Evolutionary conservation across 2,797 vertebrate species (phyloP), one percentile per base, ranked within the genome.

Genomic region (Acanthopagrus latus): DNA sequence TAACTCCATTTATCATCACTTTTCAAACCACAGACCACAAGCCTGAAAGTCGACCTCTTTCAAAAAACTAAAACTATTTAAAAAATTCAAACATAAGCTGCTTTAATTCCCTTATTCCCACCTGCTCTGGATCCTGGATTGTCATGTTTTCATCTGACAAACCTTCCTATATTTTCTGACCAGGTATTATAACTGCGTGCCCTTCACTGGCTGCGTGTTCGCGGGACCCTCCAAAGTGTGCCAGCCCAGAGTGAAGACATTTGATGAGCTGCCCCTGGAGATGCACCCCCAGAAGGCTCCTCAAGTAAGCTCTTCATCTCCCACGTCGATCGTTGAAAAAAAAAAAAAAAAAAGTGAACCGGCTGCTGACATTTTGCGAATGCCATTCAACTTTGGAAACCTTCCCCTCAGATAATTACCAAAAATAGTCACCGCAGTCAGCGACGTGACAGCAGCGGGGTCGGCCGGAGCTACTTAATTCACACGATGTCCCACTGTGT

Each of bases 171-270:
- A 0, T 46, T n/a, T 62, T 20, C 21, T 18, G 4, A 50, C 14
- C 93, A 99, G 98, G 94, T 99, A 99, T 82, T 99, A 99, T 91
- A 99, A 99, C 85, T 99, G 97, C 3, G 96, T 98, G 85, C 97
- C 97, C 0, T 98, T 99, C 91, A 92, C 95, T 8, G 97, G 97
- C 48, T 97, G 96, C 70, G 92, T 97, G 88, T 95, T 96, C 75
- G 93, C 96, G 81, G 96, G 95, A 67, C 92, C 96, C 25, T 96
- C 96, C 46, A 97, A 95, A 83, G 90, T 91, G 6, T 96, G 95
- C 82, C 93, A 96, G 62, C 95, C 97, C 76, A 95, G 95, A 83
- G 97, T 99, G 92, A 97, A 98, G 95, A 99, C 97, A 0, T 99
- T 99, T 86, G 98, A 99, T 72, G 97, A 99, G 89, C 94, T 97